Conservation (phyloP, 2,797 vertebrate species). For the Anomalospiza imberbis region DNA sequence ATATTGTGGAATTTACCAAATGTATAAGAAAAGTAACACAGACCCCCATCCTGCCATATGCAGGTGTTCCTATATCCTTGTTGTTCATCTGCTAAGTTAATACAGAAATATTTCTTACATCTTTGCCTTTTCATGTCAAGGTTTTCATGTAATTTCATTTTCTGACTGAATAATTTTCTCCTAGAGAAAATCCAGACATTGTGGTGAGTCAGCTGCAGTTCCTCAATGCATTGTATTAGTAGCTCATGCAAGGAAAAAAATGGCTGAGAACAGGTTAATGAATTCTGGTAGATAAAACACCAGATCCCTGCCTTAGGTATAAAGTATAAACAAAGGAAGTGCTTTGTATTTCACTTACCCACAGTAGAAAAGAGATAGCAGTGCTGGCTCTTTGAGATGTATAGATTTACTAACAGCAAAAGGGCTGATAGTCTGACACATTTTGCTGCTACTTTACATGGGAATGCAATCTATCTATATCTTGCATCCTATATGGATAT, state of each 20-base stretch:
- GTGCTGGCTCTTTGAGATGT: neutral
- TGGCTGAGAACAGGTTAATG: constrained; percentile 8
- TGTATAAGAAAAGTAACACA: neutral
- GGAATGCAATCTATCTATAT: neutral
- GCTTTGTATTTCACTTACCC: neutral
- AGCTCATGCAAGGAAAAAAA: neutral
- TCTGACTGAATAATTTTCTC: constrained; percentile 15
- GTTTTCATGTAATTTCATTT: constrained; percentile 21
- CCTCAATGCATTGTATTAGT: neutral
- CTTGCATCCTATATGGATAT: neutral
- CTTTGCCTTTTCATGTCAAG: neutral
- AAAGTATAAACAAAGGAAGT: constrained; percentile 9
- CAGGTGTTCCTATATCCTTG: neutral
- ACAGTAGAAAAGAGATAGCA: neutral
- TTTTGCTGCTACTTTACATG: neutral
- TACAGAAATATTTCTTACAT: constrained; percentile 12
- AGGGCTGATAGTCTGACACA: neutral
- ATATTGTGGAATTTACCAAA: neutral
- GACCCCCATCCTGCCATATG: neutral
- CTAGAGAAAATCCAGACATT: neutral
- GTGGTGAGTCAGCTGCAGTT: constrained; percentile 42
- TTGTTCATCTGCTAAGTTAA: neutral
- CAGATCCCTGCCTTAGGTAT: neutral
- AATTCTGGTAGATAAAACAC: neutral
- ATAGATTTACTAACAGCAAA: constrained; percentile 5